Evolutionary conservation across 2,113 vertebrate genomes (phyloP), one percentile per base, ranked within the genome.

Genomic region (Harpagus bidentatus): DNA sequence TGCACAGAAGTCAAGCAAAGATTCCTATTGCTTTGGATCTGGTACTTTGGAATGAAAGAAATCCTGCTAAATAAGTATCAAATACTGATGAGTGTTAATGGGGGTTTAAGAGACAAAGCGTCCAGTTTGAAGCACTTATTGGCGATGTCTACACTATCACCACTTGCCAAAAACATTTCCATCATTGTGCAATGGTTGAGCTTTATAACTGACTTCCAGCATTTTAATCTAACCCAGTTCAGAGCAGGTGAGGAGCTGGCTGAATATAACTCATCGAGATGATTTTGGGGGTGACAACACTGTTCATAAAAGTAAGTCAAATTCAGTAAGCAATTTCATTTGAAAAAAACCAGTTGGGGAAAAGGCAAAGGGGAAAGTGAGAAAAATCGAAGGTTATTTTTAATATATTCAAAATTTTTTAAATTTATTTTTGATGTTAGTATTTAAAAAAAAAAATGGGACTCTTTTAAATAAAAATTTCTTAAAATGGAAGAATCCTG

Each of bases 121-220:
- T 96, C 94, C 94, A 95, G 90, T 97, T 94, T 97, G 96, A 97
- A 97, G 96, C 96, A 97, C 95, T 96, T 97, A 97, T 97, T 97
- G 97, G 93, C 58, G 84, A 95, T 97, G 95, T 97, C 97, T 97
- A 93, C 94, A 93, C 96, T 96, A 88, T 90, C 91, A 92, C 22
- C 90, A 94, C 92, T 94, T 97, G 96, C 97, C 96, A 97, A 97
- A 97, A 97, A 97, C 82, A 96, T 85, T 97, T 98, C 96, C 94
- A 95, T 96, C 96, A 96, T 56, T 96, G 84, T 94, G 88, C 58
- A 78, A 71, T 85, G 77, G 81, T 79, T 96, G 90, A 95, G 91
- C 88, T 93, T 92, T 90, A 89, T 53, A 85, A 87, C 43, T 94
- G 90, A 69, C 95, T 97, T 92, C 43, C 82, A 95, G 76, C 74